These are phyloP conservation scores for Platynereis dumerilii DNA, from an alignment of 2,888 invertebrate species.

Conservation along the genomic window DNA sequence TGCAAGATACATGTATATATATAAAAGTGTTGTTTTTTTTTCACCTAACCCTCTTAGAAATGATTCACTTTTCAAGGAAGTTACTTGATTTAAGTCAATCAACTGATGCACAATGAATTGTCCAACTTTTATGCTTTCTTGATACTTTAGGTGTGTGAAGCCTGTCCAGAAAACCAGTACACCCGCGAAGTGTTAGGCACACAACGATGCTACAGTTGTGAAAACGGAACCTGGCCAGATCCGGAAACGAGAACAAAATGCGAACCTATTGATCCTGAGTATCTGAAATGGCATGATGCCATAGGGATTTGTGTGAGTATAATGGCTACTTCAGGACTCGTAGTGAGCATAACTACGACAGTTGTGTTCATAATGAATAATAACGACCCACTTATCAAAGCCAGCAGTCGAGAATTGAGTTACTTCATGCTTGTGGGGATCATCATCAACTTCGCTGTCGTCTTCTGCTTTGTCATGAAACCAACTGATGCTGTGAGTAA, in stretches of 20 bases:
- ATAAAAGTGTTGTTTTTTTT: too few species aligned
- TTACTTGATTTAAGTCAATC: too few species aligned
- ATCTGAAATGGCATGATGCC: constrained; percentile 21
- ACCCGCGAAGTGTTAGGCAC: constrained; percentile 9
- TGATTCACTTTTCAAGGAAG: too few species aligned
- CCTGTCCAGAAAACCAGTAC: constrained; percentile 21
- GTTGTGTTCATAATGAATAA: not conserved
- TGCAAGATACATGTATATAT: too few species aligned
- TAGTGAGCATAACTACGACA: not conserved
- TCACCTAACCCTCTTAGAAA: too few species aligned
- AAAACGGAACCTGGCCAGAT: constrained; percentile 37
- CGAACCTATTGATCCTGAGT: constrained; percentile 23
- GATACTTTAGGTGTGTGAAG: not conserved
- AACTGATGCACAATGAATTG: too few species aligned
- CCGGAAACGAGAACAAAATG: constrained; percentile 28
- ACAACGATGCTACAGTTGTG: constrained; percentile 33
- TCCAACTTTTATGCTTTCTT: too few species aligned
- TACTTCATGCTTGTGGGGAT: not conserved
- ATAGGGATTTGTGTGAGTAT: constrained; percentile 24
- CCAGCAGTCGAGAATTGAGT: not conserved
- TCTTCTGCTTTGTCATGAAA: constrained; percentile 23
- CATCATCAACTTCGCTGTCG: not conserved
- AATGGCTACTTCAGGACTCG: constrained; percentile 18
- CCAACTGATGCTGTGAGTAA: constrained; percentile 28
- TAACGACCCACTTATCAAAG: not conserved